Conservation (phyloP, 2,888 invertebrate species). For the Epiblema foenella region DNA sequence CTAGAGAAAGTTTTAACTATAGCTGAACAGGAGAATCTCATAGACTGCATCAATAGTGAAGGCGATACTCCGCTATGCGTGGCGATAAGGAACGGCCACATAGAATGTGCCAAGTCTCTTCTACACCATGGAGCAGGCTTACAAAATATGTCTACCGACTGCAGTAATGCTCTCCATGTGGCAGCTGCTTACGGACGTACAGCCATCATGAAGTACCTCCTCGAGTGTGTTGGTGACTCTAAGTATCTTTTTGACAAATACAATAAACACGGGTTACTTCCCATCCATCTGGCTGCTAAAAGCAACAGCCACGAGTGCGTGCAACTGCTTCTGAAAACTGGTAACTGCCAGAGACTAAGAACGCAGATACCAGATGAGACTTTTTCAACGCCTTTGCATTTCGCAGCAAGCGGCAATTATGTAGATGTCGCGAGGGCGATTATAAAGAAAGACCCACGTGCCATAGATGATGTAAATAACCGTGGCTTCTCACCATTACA, state of each 20-base stretch:
- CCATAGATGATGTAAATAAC: constrained; percentile 48
- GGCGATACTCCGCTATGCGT: constrained; percentile 57
- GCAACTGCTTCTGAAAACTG: constrained; percentile 52
- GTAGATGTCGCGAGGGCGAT: constrained; percentile 48
- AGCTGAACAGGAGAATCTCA: constrained; percentile 51
- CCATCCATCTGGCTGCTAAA: constrained; percentile 67
- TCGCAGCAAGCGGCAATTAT: constrained; percentile 52
- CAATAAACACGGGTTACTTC: constrained; percentile 53
- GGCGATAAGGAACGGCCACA: constrained; percentile 52
- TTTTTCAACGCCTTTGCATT: constrained; percentile 52
- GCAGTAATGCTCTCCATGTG: constrained; percentile 28
- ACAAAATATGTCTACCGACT: constrained; percentile 21
- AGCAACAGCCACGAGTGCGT: constrained; percentile 60
- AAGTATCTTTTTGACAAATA: constrained; percentile 25
- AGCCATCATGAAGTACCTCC: constrained; percentile 38
- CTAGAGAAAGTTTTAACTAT: constrained; percentile 59
- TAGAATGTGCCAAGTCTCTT: constrained; percentile 54
- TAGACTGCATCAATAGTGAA: constrained; percentile 49
- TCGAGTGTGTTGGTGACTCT: constrained; percentile 27
- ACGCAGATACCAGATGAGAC: constrained; percentile 47
- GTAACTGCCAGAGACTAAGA: constrained; percentile 50
- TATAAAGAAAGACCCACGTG: constrained; percentile 46
- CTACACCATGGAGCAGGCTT: constrained; percentile 53
- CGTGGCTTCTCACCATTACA: constrained; percentile 50
- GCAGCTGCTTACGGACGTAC: constrained; percentile 25